These are phyloP conservation scores for Hedychridium roseum DNA, from an alignment of 2,888 invertebrate species.

Conservation along the genomic window DNA sequence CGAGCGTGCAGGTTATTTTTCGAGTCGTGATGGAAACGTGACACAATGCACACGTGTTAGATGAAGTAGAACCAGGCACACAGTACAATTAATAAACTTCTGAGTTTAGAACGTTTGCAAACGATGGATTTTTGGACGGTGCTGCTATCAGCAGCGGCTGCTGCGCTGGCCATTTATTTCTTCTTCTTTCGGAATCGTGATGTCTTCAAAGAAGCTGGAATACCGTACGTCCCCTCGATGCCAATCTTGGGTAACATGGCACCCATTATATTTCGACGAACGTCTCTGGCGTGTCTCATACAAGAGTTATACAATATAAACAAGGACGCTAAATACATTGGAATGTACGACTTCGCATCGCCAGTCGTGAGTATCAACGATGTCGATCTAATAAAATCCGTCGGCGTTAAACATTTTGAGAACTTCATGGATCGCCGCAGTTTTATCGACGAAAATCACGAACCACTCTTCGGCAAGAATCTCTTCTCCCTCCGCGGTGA, in stretches of 20 bases:
- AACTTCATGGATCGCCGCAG: conserved; percentile 29
- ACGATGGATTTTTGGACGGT: no score
- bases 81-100: no score
- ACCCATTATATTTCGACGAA: conserved; percentile 9
- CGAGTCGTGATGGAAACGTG: no score
- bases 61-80: no score
- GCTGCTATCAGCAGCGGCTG: no score
- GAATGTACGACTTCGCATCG: conserved; percentile 29
- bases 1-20: no score
- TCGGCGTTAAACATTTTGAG: conserved; percentile 33
- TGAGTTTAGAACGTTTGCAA: no score
- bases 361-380: conserved; percentile 33
- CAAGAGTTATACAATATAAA: conserved; percentile 17
- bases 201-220: no score
- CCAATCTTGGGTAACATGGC: conserved; percentile 35
- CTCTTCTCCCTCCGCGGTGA: conserved; percentile 51
- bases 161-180: no score
- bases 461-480: conserved; percentile 29
- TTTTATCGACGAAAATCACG: conserved; percentile 19
- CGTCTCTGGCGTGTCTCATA: conserved; percentile 9
- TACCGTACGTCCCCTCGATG: no score
- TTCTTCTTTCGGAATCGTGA: no score
- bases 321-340: conserved; percentile 28
- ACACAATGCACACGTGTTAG: no score
- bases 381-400: conserved; percentile 31